phyloP scores from a whole-genome alignment of 2,113 vertebrate species.

The Poeciliopsis retropinna region DNA sequence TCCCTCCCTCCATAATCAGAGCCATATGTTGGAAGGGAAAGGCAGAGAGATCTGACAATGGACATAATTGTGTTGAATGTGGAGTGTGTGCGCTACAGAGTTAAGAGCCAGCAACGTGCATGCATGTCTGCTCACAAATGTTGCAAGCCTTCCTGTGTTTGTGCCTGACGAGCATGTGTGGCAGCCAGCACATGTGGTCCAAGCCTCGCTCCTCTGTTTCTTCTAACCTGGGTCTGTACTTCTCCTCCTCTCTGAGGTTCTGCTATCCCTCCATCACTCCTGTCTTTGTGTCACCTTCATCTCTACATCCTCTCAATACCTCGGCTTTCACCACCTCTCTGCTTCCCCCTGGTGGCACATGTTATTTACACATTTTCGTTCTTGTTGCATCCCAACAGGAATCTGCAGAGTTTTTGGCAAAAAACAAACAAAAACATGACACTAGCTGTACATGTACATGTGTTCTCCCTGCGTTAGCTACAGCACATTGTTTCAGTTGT shows the following conservation, averaged over 20 bases:
- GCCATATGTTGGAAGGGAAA: slow-evolving; percentile 85
- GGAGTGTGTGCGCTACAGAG: slow-evolving; percentile 42
- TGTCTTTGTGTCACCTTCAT: slow-evolving; percentile 73
- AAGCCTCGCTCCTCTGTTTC: slow-evolving; percentile 38
- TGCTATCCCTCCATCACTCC: slow-evolving; percentile 58
- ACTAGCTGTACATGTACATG: not conserved
- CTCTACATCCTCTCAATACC: slow-evolving; percentile 68
- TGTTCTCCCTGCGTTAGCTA: not conserved
- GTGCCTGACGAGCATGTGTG: slow-evolving; percentile 36
- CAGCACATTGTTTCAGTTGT: not conserved
- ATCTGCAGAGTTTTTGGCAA: slow-evolving; percentile 49
- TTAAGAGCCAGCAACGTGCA: slow-evolving; percentile 38
- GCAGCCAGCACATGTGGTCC: slow-evolving; percentile 37
- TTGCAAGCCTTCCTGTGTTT: slow-evolving; percentile 35
- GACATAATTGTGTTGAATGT: slow-evolving; percentile 75
- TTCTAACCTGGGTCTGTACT: slow-evolving; percentile 26
- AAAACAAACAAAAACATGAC: slow-evolving; percentile 13
- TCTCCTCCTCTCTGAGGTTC: slow-evolving; percentile 40
- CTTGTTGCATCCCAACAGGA: slow-evolving; percentile 52
- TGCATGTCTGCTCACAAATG: slow-evolving; percentile 24
- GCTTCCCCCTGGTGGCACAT: slow-evolving; percentile 72
- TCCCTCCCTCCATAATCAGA: slow-evolving; percentile 81
- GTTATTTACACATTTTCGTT: slow-evolving; percentile 62
- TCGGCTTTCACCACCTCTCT: slow-evolving; percentile 70
- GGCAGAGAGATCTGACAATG: slow-evolving; percentile 72